phyloP scores from a whole-genome alignment of 1,140 invertebrate genomes.

The Aricia agestis region DNA sequence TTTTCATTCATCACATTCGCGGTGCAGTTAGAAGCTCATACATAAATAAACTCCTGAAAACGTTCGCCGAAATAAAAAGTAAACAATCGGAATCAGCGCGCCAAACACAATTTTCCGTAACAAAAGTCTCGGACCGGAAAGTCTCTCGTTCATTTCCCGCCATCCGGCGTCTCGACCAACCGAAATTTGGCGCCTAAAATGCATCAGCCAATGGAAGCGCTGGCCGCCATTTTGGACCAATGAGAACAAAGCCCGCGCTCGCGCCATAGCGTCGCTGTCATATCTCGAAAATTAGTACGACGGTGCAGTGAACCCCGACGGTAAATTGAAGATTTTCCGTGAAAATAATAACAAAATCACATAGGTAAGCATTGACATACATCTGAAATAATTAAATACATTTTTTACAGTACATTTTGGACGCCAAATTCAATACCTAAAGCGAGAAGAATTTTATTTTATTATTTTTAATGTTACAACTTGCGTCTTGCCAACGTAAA shows the following conservation, averaged over 20 bases:
- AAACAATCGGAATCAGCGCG: constrained; percentile 55
- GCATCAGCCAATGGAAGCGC: constrained; percentile 49
- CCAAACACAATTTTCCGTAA: constrained; percentile 67
- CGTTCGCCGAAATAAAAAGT: constrained; percentile 38
- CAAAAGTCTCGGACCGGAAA: constrained; percentile 68
- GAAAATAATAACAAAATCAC: constrained; percentile 48
- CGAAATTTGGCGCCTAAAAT: constrained; percentile 75
- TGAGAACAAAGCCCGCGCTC: constrained; percentile 62
- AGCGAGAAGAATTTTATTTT: constrained; percentile 30
- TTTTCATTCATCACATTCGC: not conserved
- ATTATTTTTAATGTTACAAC: constrained; percentile 29
- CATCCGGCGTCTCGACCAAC: constrained; percentile 70
- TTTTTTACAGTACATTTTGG: constrained; percentile 26
- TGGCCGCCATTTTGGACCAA: constrained; percentile 72
- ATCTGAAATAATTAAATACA: constrained; percentile 24
- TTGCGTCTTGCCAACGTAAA: constrained; percentile 3
- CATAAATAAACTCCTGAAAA: constrained; percentile 24
- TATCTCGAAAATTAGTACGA: constrained; percentile 74
- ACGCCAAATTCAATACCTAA: not conserved
- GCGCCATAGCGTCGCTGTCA: constrained; percentile 70
- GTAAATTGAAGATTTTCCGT: constrained; percentile 66
- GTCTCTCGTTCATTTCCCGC: constrained; percentile 66
- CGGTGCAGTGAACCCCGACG: constrained; percentile 72
- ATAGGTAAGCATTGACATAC: constrained; percentile 48
- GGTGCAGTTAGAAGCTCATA: not conserved